Evolutionary conservation across 2,888 invertebrate species (phyloP).

Genomic region (Pyrrhosoma nymphula): DNA sequence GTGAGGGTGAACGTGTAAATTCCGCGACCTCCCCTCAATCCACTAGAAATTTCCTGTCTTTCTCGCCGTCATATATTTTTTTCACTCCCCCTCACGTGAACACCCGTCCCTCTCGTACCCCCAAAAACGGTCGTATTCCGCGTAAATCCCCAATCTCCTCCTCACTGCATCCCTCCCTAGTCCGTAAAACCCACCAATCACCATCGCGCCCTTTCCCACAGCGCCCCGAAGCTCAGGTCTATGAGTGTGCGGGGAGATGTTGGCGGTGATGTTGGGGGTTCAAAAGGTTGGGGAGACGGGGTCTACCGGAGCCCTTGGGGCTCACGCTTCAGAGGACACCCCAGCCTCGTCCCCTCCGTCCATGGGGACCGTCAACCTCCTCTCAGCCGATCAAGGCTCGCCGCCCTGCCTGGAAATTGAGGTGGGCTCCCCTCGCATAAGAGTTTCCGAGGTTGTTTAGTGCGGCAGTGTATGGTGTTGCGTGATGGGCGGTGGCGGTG

Average conservation of each 20-base stretch:
- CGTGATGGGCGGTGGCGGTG: neutral
- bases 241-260: neutral
- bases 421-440: neutral
- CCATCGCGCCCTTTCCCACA: neutral
- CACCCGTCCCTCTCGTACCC: neutral
- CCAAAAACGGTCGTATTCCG: neutral
- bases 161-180: neutral
- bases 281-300: neutral
- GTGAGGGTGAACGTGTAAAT: constrained; percentile 10
- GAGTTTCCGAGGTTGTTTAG: neutral
- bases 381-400: neutral
- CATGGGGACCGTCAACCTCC: neutral
- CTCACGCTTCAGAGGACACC: neutral
- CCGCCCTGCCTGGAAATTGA: neutral
- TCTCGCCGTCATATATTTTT: neutral
- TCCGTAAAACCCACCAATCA: neutral
- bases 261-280: neutral
- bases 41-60: constrained; percentile 51
- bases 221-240: neutral
- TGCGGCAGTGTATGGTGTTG: neutral
- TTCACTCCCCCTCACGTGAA: neutral
- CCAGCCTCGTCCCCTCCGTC: neutral
- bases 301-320: neutral
- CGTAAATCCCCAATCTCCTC: neutral
- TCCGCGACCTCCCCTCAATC: neutral